These are phyloP conservation scores for Elephantulus edwardii DNA, from an alignment of 2,113 vertebrate genomes.

Conservation along the genomic window DNA sequence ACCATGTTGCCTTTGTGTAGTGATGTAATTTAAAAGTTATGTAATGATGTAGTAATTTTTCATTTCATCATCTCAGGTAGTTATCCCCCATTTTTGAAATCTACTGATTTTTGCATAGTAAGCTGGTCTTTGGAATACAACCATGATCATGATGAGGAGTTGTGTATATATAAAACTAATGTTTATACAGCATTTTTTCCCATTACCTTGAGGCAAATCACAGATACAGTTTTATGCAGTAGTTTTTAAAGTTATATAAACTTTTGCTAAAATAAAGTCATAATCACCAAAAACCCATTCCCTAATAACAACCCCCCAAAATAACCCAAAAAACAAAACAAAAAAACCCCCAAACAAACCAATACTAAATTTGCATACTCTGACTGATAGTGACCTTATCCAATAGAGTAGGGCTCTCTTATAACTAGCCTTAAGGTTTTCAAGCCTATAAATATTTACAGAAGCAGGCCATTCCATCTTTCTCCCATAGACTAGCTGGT, in stretches of 20 bases:
- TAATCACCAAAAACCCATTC: no score
- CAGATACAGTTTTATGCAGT: conserved; percentile 12
- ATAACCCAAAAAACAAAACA: no score
- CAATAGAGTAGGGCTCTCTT: not conserved
- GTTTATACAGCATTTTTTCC: not conserved
- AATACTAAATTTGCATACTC: no score
- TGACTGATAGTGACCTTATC: not conserved
- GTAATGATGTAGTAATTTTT: not conserved
- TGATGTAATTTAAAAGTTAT: not conserved
- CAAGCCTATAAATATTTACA: not conserved
- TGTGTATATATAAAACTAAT: not conserved
- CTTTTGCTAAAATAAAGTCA: conserved; percentile 20
- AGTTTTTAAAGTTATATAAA: not conserved
- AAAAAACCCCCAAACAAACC: no score
- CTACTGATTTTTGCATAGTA: not conserved
- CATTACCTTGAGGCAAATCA: conserved; percentile 28
- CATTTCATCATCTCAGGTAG: not conserved
- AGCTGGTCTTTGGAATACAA: not conserved
- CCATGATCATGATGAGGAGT: not conserved
- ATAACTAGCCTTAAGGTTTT: not conserved
- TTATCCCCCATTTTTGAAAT: not conserved
- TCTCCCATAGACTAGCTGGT: not conserved
- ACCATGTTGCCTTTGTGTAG: not conserved
- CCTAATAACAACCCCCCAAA: not conserved
- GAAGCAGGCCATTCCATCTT: not conserved